phyloP scores from a whole-genome alignment of 2,113 vertebrate genomes.

The Lepisosteus oculatus region DNA sequence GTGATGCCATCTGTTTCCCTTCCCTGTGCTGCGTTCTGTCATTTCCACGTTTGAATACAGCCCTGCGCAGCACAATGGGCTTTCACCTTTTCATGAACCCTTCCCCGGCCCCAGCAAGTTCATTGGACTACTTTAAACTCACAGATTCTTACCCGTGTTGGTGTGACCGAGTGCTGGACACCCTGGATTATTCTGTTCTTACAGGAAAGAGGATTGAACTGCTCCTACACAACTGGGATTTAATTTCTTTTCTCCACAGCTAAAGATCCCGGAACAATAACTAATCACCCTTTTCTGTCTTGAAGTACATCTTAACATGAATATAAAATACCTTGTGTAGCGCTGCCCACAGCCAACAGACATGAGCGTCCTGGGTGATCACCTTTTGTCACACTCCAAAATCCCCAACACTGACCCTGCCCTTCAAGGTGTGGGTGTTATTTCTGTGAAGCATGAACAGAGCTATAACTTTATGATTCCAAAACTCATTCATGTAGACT shows the following conservation, averaged over 20 bases:
- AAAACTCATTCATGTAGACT: too few relatives aligned
- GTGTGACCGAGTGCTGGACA: slow-evolving; percentile 14
- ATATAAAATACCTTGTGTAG: background rate
- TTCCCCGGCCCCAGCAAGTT: slow-evolving; percentile 20
- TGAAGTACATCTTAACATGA: background rate
- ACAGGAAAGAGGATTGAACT: background rate
- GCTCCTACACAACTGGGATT: too few relatives aligned
- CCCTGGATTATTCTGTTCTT: slow-evolving; percentile 32
- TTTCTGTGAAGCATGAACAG: too few relatives aligned
- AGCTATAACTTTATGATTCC: too few relatives aligned
- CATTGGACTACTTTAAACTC: slow-evolving; percentile 60
- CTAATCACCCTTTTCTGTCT: too few relatives aligned
- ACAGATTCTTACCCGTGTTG: slow-evolving; percentile 44
- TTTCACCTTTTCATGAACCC: slow-evolving; percentile 53
- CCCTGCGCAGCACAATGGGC: slow-evolving; percentile 37
- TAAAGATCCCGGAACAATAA: background rate
- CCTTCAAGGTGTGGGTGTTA: background rate
- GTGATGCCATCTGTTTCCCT: slow-evolving; percentile 46
- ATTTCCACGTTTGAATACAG: slow-evolving; percentile 9
- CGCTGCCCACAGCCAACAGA: background rate
- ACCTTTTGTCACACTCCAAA: too few relatives aligned
- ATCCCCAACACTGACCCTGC: background rate
- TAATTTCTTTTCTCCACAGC: too few relatives aligned
- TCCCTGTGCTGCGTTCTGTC: slow-evolving; percentile 35
- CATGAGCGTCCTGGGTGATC: background rate